Evolutionary conservation across 1,140 invertebrate genomes (phyloP), one percentile per base, ranked within the genome.

Genomic region (Himalopsyche phryganea): DNA sequence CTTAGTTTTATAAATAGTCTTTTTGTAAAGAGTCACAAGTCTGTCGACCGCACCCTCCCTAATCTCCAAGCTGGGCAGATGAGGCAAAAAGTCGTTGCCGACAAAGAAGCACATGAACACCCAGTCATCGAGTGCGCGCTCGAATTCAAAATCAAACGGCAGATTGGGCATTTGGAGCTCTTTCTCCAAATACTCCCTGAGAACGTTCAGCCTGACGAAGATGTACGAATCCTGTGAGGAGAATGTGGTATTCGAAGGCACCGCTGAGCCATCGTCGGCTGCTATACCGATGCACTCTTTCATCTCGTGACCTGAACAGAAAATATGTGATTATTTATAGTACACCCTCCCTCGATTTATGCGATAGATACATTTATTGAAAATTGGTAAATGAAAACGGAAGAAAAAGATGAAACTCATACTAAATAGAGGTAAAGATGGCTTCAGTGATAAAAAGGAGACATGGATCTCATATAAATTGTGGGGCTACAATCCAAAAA

Each of bases 31-130:
- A 64, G 82, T 86, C 6, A 99, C 87, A 2, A 99, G 81, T 53
- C 96, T 80, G 75, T 99, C 96, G 60, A 99, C 98, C 0, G 98
- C 98, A 10, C 90, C 91, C 81, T 99, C 98, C 57, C 97, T 81
- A 67, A 99, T 99, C 81, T 99, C 97, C 57, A 99, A 76, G 17
- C 95, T 98, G 11, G 98, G 98, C 53, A 99, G 80, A 82, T 99
- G 98, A 11, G 98, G 98, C 63, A 99, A 74, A 74, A 99, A 99
- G 80, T 99, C 98, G 77, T 99, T 99, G 38, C 98, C 98, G 52
- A 99, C 98, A 79, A 99, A 99, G 78, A 99, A 99, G 76, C 98
- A 99, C 94, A 99, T 98, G 72, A 99, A 98, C 0, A 99, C 96
- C 96, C 97, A 99, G 77, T 99, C 98, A 75, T 99, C 98, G 1